Base-by-base conservation (phyloP, 2,113 vertebrate genomes). In the Cepphus grylle region DNA sequence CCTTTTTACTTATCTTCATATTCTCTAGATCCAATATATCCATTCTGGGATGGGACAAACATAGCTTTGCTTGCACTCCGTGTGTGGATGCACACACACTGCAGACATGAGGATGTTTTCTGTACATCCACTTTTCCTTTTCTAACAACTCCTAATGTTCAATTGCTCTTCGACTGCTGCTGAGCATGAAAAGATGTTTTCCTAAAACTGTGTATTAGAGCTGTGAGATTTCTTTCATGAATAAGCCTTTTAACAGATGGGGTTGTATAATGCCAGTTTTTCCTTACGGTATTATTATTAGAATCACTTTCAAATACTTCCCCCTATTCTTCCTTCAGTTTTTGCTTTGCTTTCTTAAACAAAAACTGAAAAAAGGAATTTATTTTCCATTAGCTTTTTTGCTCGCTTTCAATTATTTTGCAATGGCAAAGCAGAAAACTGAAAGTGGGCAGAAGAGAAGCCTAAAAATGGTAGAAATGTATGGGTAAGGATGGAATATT, bases 361-460 rank as follows among this genome's bases (percentile, higher is more conserved):
- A 90, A 67, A 95, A 92, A 27, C 14, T 25, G 9, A 49, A 61
- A 72, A 72, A 56, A 32, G 19, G 3, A 56, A 56, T 56, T 71
- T 29, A 61, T 78, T 72, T 78, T 62, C 36, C 9, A n/a, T 52
- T 47, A 19, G 29, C 8, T 22, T 73, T 86, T 89, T 58, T 82
- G 7, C 5, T 7, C 15, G 25, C 9, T 63, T 92, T 50, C 26
- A 62, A 25, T 42, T 34, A 67, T 62, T 82, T 86, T 81, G 34
- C 25, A 78, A 36, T 10, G 5, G 11, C 11, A 78, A 53, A 84
- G 61, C 32, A 72, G 49, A 45, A 63, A 62, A 82, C 6, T 15
- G 8, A 74, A 67, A 10, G 4, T 7, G 5, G 14, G 20, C 3
- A 4, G 0, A 16, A 40, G 8, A 45, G 10, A 43, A 13, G 26